These are phyloP conservation scores for Standfussiana lucernea DNA, from an alignment of 2,888 invertebrate species.

Conservation along the genomic window DNA sequence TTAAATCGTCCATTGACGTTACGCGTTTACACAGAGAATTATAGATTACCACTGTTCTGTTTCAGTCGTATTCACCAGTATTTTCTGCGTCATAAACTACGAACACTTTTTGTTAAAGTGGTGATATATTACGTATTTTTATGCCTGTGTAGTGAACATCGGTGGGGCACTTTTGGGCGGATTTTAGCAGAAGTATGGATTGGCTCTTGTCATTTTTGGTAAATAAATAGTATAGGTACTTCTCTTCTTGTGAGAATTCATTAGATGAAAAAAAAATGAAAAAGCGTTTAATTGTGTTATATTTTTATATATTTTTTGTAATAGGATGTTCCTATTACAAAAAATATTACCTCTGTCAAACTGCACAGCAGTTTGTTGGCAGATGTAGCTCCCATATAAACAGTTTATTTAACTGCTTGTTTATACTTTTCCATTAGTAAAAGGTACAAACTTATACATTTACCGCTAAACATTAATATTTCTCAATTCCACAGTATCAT, in stretches of 20 bases:
- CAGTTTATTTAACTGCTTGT: too few relatives aligned
- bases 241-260: neutral
- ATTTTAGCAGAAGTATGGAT: neutral
- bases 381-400: too few relatives aligned
- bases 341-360: too few relatives aligned
- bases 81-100: constrained; percentile 58
- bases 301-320: too few relatives aligned
- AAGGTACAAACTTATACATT: too few relatives aligned
- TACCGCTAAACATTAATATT: too few relatives aligned
- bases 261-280: too few relatives aligned
- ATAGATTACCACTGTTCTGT: constrained; percentile 68
- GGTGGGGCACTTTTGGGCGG: neutral
- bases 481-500: too few relatives aligned
- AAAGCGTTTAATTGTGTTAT: too few relatives aligned
- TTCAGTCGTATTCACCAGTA: constrained; percentile 34
- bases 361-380: too few relatives aligned
- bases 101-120: constrained; percentile 36
- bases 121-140: constrained; percentile 30
- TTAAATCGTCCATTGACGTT: constrained; percentile 72
- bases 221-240: neutral
- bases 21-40: constrained; percentile 68
- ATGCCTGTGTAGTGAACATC: neutral
- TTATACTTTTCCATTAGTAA: too few relatives aligned
- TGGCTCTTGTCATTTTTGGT: neutral
- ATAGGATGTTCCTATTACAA: too few relatives aligned